Evolutionary conservation across 2,113 vertebrate genomes (phyloP).

Genomic region (Pao palembangensis): DNA sequence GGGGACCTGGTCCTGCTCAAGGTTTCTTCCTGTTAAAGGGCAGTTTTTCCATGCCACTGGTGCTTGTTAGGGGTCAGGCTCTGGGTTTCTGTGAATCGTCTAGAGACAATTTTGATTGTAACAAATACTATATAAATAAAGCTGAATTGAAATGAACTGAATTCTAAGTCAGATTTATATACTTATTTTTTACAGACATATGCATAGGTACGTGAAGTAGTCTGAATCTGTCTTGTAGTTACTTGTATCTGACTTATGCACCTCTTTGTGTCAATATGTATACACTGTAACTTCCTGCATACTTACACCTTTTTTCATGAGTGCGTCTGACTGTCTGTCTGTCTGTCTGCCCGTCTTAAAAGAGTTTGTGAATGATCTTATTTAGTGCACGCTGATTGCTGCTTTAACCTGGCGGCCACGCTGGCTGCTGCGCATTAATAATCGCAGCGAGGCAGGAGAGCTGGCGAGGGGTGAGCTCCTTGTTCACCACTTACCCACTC

Average conservation of each 20-base stretch:
- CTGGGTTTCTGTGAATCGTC: no score
- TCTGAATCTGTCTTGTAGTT: no score
- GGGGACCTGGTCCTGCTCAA: no score
- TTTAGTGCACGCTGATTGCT: conserved; percentile 71
- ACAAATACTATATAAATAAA: no score
- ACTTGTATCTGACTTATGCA: background rate
- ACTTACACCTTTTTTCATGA: background rate
- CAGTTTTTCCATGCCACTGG: no score
- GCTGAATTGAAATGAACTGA: no score
- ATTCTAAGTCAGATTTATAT: no score
- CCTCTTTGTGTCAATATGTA: conserved; percentile 1
- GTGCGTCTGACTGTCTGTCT: background rate
- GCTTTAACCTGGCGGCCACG: conserved; percentile 74
- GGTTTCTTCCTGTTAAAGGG: no score
- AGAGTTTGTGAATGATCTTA: conserved; percentile 73
- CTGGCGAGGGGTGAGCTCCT: conserved; percentile 62
- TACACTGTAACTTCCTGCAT: conserved; percentile 6
- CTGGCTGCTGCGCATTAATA: conserved; percentile 73
- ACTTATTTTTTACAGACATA: no score
- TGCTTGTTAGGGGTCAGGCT: no score
- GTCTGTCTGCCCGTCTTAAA: conserved; percentile 59
- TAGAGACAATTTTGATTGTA: no score
- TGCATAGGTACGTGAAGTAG: no score
- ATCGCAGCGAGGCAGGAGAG: conserved; percentile 62
- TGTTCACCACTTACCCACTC: conserved; percentile 60